Evolutionary conservation across 2,888 invertebrate species (phyloP), one percentile per base, ranked within the genome.

Genomic region (Pomacea canaliculata): DNA sequence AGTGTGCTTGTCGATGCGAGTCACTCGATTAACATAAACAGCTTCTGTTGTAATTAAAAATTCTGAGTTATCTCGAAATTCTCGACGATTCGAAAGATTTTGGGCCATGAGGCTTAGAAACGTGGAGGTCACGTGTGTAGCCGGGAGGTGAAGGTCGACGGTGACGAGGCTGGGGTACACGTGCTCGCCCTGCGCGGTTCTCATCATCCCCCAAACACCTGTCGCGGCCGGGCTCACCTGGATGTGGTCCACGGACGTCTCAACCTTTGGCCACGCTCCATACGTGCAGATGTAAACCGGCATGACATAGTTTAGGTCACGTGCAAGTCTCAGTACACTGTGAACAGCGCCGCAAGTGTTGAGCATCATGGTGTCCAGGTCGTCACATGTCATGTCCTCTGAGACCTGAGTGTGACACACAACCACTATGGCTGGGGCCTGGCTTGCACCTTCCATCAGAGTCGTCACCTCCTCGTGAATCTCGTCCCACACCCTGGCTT

Each of bases 141-240:
- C 71, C 0, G 73, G 48, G 3, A 76, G 23, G 59, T 80, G 78
- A 16, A 78, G 69, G 49, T 80, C 80, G 7, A 80, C 19, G 7
- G 75, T 51, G 48, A 51, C 60, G 18, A 76, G 27, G 27, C 60
- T 67, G 7, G 67, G 66, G 69, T 73, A 72, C 23, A 71, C 49
- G 10, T 67, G 70, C 60, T 80, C 80, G 18, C 71, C 68, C 18
- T 76, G 23, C 10, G 73, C 78, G 9, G 75, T 72, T 10, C 80
- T 63, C 8, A 75, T 71, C 60, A 80, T n/a, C 0, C 80, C 78
- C 78, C 80, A 80, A n/a, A 77, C 49, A 13, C 77, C 77, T 19
- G 80, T 73, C 63, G 66, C 60, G 1, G 71, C 10, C 7, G 76
- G 71, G 69, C 71, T 76, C 5, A 76, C 63, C 16, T 49, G 62